Base-by-base conservation (phyloP, 1,140 invertebrate species). In the Rhizoglyphus robini region DNA sequence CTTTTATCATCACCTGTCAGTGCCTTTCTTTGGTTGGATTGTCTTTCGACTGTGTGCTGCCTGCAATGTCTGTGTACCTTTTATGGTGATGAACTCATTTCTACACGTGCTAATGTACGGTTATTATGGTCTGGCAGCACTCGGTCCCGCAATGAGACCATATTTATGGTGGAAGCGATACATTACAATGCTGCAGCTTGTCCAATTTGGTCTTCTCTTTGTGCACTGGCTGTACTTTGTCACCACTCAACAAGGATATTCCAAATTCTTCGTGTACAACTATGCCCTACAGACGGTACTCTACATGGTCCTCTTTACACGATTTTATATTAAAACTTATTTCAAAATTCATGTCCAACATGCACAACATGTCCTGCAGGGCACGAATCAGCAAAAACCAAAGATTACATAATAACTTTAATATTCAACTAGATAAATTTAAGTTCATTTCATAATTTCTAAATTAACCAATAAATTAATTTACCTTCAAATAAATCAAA, bases 1-100 rank as follows among this genome's bases (percentile, higher is more conserved):
- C 77, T 90, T 95, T 63, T 91, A 94, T 71, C 91, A 95, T 75
- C 91, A 95, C 75, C 89, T 77, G 13, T 48, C 70, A 75, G 61
- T 63, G 8, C 36, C 61, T 23, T 11, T 63, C 11, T 58, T 63
- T 63, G 61, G 61, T 5, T 63, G 61, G 32, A 54, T 63, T 58
- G 18, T 41, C 18, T 65, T 70, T 32, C 65, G 66, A 51, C 59
- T 65, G 13, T 47, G 29, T 82, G 46, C 54, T 20, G 30, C 23
- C 23, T 54, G 27, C 18, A 25, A 32, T 20, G 30, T 51, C 15
- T n/a, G 47, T 29, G 82, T 84, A 1, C 88, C 89, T 77, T 90
- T 73, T 68, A 73, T 73, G 23, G 72, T 77, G 66, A 77, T 92
- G 69, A 82, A 82, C 71, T 76, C 78, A 25, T 76, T 79, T 41